phyloP scores from a whole-genome alignment of 2,888 invertebrate genomes.

The Sarcophaga variegata region DNA sequence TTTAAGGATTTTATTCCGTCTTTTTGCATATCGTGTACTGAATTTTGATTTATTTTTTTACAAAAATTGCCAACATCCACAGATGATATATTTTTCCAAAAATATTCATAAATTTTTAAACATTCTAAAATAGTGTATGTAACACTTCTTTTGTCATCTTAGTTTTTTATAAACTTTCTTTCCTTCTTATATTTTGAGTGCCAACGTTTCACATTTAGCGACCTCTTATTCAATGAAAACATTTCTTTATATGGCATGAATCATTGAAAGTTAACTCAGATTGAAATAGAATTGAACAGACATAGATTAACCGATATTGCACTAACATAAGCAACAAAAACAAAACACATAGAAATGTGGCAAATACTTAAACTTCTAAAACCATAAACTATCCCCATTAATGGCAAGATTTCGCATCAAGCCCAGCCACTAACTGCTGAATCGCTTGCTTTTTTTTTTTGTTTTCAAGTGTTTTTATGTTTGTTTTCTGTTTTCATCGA shows the following conservation, averaged over 20 bases:
- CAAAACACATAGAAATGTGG: too few species aligned
- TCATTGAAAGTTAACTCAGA: too few species aligned
- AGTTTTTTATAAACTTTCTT: background rate
- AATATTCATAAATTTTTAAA: background rate
- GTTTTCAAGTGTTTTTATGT: background rate
- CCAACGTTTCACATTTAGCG: background rate
- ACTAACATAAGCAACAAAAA: too few species aligned
- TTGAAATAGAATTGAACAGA: too few species aligned
- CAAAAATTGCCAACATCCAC: constrained; percentile 32
- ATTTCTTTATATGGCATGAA: too few species aligned
- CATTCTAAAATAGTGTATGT: too few species aligned
- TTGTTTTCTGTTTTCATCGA: constrained; percentile 25
- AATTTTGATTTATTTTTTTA: constrained; percentile 44
- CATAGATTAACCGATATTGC: too few species aligned
- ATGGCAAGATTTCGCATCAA: constrained; percentile 25
- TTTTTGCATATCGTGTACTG: background rate
- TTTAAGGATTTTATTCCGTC: background rate
- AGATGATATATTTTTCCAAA: background rate
- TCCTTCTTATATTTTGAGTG: constrained; percentile 36
- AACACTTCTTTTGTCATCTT: too few species aligned
- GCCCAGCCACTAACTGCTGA: constrained; percentile 31
- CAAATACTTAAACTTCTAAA: background rate
- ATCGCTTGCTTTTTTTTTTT: constrained; percentile 22
- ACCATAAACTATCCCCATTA: constrained; percentile 7
- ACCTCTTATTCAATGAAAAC: background rate